These are phyloP conservation scores for Bradysia coprophila DNA, from an alignment of 1,140 invertebrate genomes.

Conservation along the genomic window DNA sequence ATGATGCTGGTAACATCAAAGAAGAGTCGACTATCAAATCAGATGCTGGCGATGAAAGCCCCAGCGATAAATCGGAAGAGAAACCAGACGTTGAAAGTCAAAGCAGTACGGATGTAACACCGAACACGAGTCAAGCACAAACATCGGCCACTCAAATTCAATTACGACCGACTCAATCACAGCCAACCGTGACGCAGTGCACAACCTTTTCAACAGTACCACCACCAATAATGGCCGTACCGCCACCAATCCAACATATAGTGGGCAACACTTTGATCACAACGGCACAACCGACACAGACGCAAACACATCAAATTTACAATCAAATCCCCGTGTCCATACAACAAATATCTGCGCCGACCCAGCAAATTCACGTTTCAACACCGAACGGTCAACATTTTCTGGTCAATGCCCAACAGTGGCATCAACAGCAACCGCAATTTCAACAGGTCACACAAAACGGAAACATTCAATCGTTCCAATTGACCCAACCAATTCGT, in stretches of 20 bases:
- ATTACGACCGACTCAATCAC: background rate
- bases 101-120: too few relatives aligned
- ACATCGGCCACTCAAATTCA: too few relatives aligned
- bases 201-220: background rate
- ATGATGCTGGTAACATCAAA: background rate
- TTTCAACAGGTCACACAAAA: constrained; percentile 1
- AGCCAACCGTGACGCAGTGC: background rate
- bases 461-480: constrained; percentile 1
- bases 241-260: constrained; percentile 4
- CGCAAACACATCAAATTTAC: constrained; percentile 1
- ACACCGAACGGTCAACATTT: constrained; percentile 3
- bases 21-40: too few relatives aligned
- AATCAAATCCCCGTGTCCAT: constrained; percentile 2
- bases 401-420: constrained; percentile 2
- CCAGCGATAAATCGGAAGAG: background rate
- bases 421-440: background rate
- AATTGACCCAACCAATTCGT: background rate
- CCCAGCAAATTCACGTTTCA: constrained; percentile 4
- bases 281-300: background rate
- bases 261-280: constrained; percentile 5
- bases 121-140: too few relatives aligned
- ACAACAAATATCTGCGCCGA: background rate
- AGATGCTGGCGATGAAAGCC: background rate
- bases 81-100: background rate
- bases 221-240: constrained; percentile 4